Evolutionary conservation across 23 tunicate genomes (phyloP), one percentile per base, ranked within the genome.

Genomic region (Ciona savignyi): DNA sequence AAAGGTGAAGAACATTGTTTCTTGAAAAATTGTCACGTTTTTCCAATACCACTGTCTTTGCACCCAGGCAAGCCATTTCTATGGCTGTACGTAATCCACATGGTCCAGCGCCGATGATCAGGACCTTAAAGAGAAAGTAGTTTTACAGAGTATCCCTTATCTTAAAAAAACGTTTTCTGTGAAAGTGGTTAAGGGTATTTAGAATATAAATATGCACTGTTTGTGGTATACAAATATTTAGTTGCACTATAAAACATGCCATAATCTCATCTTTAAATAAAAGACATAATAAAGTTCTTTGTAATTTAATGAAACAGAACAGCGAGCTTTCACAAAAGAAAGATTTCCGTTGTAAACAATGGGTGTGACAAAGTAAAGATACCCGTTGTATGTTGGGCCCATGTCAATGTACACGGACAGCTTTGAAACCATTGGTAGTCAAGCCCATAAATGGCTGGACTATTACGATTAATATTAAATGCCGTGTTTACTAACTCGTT

Each of bases 91-190:
- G 72, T 0, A 95, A 66, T n/a, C 99, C 99, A 77, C 93, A 85
- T 29, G 99, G 99, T 26, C 99, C 99, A 33, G 93, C 99, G 23
- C 99, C 99, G 33, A 95, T 89, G 29, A 95, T 74, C 3, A 95
- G 70, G 25, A 80, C 96, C 83, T 83, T 64, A 1, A 60, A 77
- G 31, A 74, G 28, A 9, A 51, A 42, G 72, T 75, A n/a, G 27
- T 23, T 74, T 74, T 30, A 42, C 25, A 19, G 4, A 66, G 73
- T 35, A 25, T 34, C 11, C 51, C n/a, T 68, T 69, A 25, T 68
- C 21, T 22, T 24, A 61, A 68, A 22, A 42, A 32, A 1, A 32
- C 60, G 23, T 31, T 70, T 79, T 34, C n/a, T 4, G 9, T 21
- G 30, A 25, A 42, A 25, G 3, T 2, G 49, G 35, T 23, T 6